These are phyloP conservation scores for Brachirus orientalis DNA, from an alignment of 2,113 vertebrate genomes.

Conservation along the genomic window DNA sequence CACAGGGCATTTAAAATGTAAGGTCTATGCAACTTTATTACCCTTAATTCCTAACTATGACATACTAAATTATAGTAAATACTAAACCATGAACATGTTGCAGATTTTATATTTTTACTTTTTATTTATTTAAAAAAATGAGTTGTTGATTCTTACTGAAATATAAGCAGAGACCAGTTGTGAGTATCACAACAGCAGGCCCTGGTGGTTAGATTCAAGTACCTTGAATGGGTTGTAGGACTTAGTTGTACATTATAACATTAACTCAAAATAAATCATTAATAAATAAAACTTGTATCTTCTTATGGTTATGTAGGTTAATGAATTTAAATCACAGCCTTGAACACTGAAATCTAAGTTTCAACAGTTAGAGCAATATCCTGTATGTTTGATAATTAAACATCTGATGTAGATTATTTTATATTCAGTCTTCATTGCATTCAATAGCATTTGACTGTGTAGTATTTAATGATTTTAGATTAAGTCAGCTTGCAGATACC, in stretches of 20 bases:
- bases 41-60: background rate
- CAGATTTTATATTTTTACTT: constrained; percentile 1
- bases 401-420: background rate
- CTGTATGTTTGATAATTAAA: background rate
- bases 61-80: background rate
- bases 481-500: background rate
- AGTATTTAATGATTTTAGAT: constrained; percentile 8
- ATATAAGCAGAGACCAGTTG: background rate
- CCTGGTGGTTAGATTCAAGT: constrained; percentile 44
- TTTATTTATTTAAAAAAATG: constrained; percentile 1
- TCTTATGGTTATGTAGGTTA: too few relatives aligned
- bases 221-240: background rate
- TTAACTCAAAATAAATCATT: too few relatives aligned
- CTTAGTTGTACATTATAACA: too few relatives aligned
- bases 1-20: too few relatives aligned
- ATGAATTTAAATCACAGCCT: too few relatives aligned
- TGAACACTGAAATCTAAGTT: background rate
- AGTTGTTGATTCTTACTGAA: background rate
- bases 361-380: background rate
- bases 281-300: too few relatives aligned
- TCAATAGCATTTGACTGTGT: background rate
- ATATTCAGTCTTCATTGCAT: constrained; percentile 5
- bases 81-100: background rate
- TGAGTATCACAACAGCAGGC: constrained; percentile 53
- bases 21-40: too few relatives aligned